A percentile compares a stretch with the other conserved stretches of the same genome.
Conservation (phyloP, 2,888 invertebrate genomes). For the Beris morrisii region DNA sequence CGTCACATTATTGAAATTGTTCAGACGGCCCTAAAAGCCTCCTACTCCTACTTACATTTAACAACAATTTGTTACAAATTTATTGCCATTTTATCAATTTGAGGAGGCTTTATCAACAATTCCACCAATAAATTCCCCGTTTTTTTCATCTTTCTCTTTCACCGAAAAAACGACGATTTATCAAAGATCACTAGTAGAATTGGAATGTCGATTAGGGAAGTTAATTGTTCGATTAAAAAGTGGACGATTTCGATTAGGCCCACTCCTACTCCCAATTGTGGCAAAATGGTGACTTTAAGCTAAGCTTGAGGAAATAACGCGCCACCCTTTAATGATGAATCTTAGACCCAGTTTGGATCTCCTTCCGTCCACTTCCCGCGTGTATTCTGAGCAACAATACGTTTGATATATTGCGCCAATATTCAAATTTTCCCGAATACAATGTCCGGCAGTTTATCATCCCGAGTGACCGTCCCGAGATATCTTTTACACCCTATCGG, state of each 20-base stretch:
- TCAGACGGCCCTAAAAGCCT: constrained; percentile 1
- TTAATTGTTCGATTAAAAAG: not conserved
- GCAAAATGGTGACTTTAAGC: not conserved
- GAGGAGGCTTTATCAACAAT: not conserved
- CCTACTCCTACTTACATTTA: constrained; percentile 4
- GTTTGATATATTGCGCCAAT: constrained; percentile 25
- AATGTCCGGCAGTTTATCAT: constrained; percentile 28
- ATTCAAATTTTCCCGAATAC: constrained; percentile 14
- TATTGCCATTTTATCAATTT: constrained; percentile 19
- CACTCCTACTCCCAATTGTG: not conserved
- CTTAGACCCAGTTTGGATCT: not conserved
- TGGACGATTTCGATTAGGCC: constrained; percentile 3
- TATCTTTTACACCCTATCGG: constrained; percentile 28
- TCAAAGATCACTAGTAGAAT: not conserved
- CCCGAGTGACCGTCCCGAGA: constrained; percentile 5
- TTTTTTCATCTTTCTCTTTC: not conserved
- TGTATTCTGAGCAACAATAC: not conserved
- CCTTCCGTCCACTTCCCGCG: not conserved
- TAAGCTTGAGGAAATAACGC: not conserved
- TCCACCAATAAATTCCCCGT: not conserved
- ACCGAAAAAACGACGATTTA: not conserved
- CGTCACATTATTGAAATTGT: constrained; percentile 17
- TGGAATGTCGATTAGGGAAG: not conserved
- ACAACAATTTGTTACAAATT: constrained; percentile 4
- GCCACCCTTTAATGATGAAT: not conserved